Evolutionary conservation across 2,113 vertebrate genomes (phyloP), one percentile per base, ranked within the genome.

Genomic region (Xyliphius kryptos): DNA sequence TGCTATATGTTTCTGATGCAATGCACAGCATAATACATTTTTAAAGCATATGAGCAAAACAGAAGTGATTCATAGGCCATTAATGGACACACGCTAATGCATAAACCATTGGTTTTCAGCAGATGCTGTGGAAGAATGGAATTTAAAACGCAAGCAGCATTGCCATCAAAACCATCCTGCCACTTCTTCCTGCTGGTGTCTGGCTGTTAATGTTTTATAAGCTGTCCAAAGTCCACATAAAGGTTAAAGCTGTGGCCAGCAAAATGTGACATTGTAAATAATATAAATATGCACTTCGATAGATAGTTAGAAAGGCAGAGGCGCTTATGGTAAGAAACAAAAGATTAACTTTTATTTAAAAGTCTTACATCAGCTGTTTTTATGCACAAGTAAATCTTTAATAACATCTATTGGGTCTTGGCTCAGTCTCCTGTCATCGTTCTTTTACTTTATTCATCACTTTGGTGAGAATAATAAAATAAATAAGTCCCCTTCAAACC

Each of bases 331-430:
- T 1, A 20, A 56, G 44, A 21, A 57, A 51, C 21, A 56, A 60
- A 51, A 63, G 57, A 69, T 69, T 56, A 69, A 69, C 46, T 63
- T 58, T 52, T 63, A 69, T 48, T 63, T 63, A 69, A 69, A 69
- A 54, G 32, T 21, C 60, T 52, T 63, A 52, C 55, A 50, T 69
- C 67, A 69, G 67, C 67, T 69, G 46, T 69, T 69, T 69, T 9
- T 17, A 19, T 10, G 52, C 38, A 49, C 47, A 56, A 63, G 37
- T 69, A 57, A 69, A 69, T 63, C 44, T 63, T 69, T 69, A 56
- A 69, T 63, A 69, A 63, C 52, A 38, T 50, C 47, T 52, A 32
- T 17, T 40, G 32, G 67, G 38, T 38, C 60, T 57, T 51, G 13
- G 22, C 16, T 37, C 54, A 15, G 17, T 63, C n/a, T 57, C 46